Percentiles rank a stretch among this genome's conserved stretches.
Evolutionary conservation across 37 sponge, comb jelly and placozoan species (phyloP).

Genomic region (Oopsacas minuta): DNA sequence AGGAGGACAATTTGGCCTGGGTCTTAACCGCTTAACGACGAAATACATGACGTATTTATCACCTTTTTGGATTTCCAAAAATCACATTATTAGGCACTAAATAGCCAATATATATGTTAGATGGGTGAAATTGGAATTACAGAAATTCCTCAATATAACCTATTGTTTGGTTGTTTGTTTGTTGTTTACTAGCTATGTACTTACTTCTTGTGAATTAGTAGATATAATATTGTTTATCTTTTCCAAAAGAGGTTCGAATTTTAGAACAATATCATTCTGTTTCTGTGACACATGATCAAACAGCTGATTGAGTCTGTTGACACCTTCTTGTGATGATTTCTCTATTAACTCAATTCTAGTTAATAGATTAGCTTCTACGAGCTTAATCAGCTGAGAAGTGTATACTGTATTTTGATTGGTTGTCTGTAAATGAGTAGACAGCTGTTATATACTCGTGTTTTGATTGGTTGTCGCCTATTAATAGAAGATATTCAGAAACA

Average conservation of each 20-base stretch:
- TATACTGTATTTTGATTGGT: slow-evolving; percentile 6
- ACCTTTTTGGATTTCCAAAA: too few species aligned
- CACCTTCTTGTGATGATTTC: background rate
- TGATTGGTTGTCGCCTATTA: background rate
- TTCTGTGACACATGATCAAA: background rate
- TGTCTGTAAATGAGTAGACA: background rate
- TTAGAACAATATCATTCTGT: background rate
- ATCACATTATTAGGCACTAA: too few species aligned
- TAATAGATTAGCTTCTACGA: background rate
- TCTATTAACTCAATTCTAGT: background rate
- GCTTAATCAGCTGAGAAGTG: slow-evolving; percentile 10
- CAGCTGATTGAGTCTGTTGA: background rate
- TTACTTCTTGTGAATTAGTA: background rate
- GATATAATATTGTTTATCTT: background rate
- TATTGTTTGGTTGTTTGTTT: too few species aligned
- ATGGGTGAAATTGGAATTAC: too few species aligned
- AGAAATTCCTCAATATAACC: too few species aligned
- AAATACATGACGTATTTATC: too few species aligned
- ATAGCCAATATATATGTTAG: too few species aligned
- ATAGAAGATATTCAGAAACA: background rate
- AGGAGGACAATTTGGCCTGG: too few species aligned
- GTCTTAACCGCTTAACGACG: too few species aligned
- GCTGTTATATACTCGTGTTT: background rate
- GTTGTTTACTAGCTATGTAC: background rate
- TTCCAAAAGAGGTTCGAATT: background rate